Conservation (phyloP, 2,888 invertebrate genomes). For the Oscheius sp. region DNA sequence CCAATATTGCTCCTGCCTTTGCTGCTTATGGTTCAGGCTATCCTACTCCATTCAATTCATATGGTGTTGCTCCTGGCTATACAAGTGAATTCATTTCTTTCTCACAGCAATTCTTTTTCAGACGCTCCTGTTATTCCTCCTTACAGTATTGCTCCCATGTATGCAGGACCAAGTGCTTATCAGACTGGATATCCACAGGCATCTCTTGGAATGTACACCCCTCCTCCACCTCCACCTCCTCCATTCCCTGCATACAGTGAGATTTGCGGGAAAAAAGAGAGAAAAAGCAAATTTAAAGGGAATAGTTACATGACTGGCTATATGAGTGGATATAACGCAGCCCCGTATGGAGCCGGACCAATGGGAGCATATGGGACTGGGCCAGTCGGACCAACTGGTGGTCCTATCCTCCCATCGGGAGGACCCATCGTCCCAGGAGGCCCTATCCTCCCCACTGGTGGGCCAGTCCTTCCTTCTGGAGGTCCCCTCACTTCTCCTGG, state of each 20-base stretch:
- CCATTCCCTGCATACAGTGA: not conserved
- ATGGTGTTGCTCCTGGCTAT: not conserved
- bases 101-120: not conserved
- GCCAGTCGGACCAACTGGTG: not conserved
- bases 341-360: not conserved
- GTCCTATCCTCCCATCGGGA: constrained; percentile 4
- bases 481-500: not conserved
- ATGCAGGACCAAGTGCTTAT: not conserved
- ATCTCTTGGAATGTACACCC: constrained; percentile 2
- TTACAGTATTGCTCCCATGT: not conserved
- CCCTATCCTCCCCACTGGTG: not conserved
- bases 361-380: not conserved
- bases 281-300: not conserved
- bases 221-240: not conserved
- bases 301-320: constrained; percentile 17
- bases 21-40: constrained; percentile 19
- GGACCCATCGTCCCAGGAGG: not conserved
- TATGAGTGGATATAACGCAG: constrained; percentile 1
- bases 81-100: not conserved
- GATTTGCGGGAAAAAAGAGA: no score
- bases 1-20: constrained; percentile 18
- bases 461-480: constrained; percentile 3
- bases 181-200: constrained; percentile 5
- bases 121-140: constrained; percentile 15
- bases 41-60: not conserved